Base-by-base conservation (phyloP, 2,113 vertebrate genomes). In the Myrmophylax atrothorax region DNA sequence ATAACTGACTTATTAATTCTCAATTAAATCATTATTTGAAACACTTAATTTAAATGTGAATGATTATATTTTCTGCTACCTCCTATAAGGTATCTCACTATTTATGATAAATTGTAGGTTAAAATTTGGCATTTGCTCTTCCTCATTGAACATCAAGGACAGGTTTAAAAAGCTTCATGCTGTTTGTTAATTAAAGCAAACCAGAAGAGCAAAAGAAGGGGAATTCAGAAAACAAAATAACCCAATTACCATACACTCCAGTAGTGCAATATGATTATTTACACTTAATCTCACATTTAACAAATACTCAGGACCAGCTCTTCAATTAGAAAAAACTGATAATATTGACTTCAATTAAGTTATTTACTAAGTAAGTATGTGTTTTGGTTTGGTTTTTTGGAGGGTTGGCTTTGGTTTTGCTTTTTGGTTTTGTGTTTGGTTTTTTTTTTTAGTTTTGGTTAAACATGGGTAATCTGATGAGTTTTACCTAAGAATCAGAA, bases 11-110 rank as follows among this genome's bases (percentile, higher is more conserved):
- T 97, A 96, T 96, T 98, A 97, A 96, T 96, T 96, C 95, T 96
- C 95, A 93, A 97, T 98, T 97, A 97, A 97, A 93, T 96, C 40
- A 92, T 97, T 97, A 97, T 95, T 94, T 97, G 55, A 92, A 90
- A 93, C 68, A 95, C 60, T 94, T 97, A 84, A 96, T 96, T 97
- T 96, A 95, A 96, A 94, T 78, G 28, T 94, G 84, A 81, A 94
- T 70, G 29, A 93, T 92, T 80, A 86, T 91, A 87, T 92, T 96
- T 97, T 95, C 69, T 76, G 70, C 82, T 62, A 50, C 59, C 35
- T 92, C 84, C 89, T 69, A 18, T 95, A 90, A 89, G 59, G 23
- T 90, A 83, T 93, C 74, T 95, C 37, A 67, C 31, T 74, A 67
- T 75, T 95, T 94, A 44, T 63, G 75, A 93, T 94, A 33, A 96